phyloP scores from a whole-genome alignment of 2,113 vertebrate genomes.

The Clarias magur region DNA sequence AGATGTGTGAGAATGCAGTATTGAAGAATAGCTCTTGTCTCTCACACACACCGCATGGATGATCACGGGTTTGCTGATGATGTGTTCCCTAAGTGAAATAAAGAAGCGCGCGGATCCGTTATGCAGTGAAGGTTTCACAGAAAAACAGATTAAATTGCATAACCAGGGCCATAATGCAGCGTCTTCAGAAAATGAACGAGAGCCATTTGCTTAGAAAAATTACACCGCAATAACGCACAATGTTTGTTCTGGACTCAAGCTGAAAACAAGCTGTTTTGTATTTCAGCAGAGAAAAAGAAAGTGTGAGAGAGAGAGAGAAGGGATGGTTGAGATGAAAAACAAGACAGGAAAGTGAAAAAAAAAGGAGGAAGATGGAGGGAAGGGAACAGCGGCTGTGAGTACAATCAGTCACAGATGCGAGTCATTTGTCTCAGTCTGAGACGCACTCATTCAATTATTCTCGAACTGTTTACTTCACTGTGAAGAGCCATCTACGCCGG shows the following conservation, averaged over 20 bases:
- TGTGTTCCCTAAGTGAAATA: conserved; percentile 6
- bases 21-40: not conserved
- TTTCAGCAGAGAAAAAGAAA: not conserved
- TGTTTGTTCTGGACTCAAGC: conserved; percentile 53
- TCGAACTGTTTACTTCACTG: conserved; percentile 68
- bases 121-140: not conserved
- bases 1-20: not conserved
- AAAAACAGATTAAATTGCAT: not conserved
- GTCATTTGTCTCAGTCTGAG: conserved; percentile 76
- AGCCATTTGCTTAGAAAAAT: not conserved
- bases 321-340: not conserved
- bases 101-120: not conserved
- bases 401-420: conserved; percentile 73
- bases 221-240: not conserved
- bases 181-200: conserved; percentile 11
- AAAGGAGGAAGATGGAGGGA: not conserved
- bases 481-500: conserved; percentile 51
- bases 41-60: not conserved
- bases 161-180: not conserved
- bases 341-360: not conserved
- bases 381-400: conserved; percentile 50
- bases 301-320: not conserved
- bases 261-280: not conserved
- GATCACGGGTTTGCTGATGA: conserved; percentile 14
- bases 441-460: conserved; percentile 72